Percentiles rank a stretch among this genome's conserved stretches.
phyloP scores from a whole-genome alignment of 2,113 vertebrate species.

The Helogale parvula region DNA sequence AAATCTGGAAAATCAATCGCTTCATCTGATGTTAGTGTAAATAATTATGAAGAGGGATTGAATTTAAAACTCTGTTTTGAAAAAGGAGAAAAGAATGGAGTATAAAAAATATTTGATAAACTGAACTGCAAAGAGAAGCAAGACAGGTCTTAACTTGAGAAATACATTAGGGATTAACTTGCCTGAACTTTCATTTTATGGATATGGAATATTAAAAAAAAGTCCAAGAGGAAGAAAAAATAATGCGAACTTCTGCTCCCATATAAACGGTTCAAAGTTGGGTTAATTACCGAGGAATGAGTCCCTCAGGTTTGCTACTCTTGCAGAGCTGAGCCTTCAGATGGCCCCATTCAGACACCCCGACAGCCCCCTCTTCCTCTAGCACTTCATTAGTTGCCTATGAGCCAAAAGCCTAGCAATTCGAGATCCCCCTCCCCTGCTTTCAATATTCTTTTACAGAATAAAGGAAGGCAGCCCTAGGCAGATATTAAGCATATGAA shows the following conservation, averaged over 20 bases:
- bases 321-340: neutral
- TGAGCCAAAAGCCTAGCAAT: neutral
- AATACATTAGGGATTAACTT: neutral
- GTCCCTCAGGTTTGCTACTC: neutral
- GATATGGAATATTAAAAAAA: neutral
- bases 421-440: neutral
- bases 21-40: neutral
- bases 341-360: neutral
- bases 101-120: neutral
- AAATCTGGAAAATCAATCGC: neutral
- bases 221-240: neutral
- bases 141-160: neutral
- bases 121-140: neutral
- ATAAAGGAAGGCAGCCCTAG: neutral
- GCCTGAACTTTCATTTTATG: constrained; percentile 30
- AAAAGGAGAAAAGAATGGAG: neutral
- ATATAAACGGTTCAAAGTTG: neutral
- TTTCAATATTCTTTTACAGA: neutral
- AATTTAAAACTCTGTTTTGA: constrained; percentile 12
- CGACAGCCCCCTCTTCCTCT: neutral
- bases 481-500: neutral
- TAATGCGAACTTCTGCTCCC: neutral
- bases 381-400: neutral
- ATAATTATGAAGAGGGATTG: neutral
- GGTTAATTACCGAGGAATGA: neutral